These are phyloP conservation scores for Gambelia wislizenii DNA, from an alignment of 2,797 vertebrate species.

Conservation along the genomic window DNA sequence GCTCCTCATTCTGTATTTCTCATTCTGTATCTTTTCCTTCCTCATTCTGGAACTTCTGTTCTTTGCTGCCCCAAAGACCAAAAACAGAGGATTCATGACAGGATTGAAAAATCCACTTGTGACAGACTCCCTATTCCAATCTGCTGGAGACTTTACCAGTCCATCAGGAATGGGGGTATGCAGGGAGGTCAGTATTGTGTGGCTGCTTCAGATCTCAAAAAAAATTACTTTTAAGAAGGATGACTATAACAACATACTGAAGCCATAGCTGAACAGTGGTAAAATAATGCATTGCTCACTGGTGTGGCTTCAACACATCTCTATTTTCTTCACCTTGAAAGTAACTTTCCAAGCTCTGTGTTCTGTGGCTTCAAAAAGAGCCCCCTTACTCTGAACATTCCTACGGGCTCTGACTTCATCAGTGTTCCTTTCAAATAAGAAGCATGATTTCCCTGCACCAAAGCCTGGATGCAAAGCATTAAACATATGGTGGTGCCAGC, in stretches of 20 bases:
- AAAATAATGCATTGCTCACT: background rate
- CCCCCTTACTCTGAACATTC: no score
- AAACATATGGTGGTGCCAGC: background rate
- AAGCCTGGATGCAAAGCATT: background rate
- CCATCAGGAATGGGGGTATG: no score
- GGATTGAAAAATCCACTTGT: background rate
- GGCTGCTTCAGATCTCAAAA: background rate
- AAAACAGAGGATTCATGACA: background rate
- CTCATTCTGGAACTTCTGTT: background rate
- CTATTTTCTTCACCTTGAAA: background rate
- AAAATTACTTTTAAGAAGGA: background rate
- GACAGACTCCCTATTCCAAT: background rate
- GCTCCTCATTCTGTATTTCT: background rate
- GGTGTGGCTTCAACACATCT: background rate
- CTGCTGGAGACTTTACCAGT: background rate
- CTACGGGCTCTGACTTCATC: no score
- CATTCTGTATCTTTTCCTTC: background rate
- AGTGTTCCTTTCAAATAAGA: background rate
- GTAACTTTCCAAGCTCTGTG: background rate
- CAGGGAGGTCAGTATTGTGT: background rate
- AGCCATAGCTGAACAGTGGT: background rate
- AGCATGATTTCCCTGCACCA: background rate
- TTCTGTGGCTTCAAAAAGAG: background rate
- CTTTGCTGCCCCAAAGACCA: background rate
- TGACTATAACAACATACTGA: background rate